Evolutionary conservation across 2,113 vertebrate species (phyloP), one percentile per base, ranked within the genome.

Genomic region (Microtus oregoni): DNA sequence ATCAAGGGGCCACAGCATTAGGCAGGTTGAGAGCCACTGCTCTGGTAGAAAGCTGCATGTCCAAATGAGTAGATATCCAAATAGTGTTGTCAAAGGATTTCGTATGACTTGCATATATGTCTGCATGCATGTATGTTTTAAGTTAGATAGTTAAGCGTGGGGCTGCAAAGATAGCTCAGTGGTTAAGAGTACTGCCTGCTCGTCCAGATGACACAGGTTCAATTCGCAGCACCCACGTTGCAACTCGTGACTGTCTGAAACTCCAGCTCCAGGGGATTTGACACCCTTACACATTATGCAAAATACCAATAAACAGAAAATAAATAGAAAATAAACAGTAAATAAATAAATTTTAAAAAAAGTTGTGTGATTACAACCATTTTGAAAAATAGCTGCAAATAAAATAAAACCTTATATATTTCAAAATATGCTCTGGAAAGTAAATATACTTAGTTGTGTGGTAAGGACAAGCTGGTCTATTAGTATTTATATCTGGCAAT

Each of bases 131-230:
- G 10, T 9, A 41, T 88, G 85, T 52, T 95, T 65, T 93, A 44
- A 85, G 19, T 94, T n/a, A 90, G 68, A 92, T 92, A 89, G 86
- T 79, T 78, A 38, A 58, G 58, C 19, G 19, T 58, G 58, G 58
- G 58, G 19, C 58, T 58, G 58, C 19, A 58, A 58, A 58, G 58
- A 20, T 58, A 58, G 58, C 19, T 58, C 58, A 58, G 58, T 14
- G 19, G 58, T 58, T 58, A 58, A 58, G 58, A 58, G 58, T 58
- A 58, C 58, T 58, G 58, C 20, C 19, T 58, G 5, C 19, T 58
- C 19, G 4, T 58, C 58, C 58, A 58, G 58, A 58, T 5, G 19
- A 20, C 58, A 5, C 58, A 58, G 58, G 19, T 58, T 20, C 58
- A 58, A 20, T 58, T 58, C 6, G 4, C 19, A 58, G 58, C 19